Evolutionary conservation across 64 coral and sea anemone species (phyloP), one percentile per base, ranked within the genome.

Genomic region (Dendronephthya gigantea): DNA sequence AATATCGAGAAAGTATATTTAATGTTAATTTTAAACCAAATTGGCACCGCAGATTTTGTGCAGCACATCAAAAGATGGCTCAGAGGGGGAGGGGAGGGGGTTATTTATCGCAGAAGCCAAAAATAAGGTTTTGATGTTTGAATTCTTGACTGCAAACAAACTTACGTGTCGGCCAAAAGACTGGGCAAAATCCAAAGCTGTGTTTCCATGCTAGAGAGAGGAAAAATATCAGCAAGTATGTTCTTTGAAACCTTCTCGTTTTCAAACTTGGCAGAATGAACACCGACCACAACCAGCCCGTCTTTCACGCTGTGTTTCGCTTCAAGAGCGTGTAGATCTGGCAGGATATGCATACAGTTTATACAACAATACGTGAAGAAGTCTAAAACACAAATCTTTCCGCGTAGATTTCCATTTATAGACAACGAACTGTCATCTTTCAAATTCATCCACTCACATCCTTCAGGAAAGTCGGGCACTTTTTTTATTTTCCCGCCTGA

Each of bases 361-460:
- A 98, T 98, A 39, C 95, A 98, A 28, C 95, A 98, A 39, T 98
- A 98, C 0, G 95, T 98, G 39, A 98, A 98, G 48, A 98, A 98
- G 87, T 98, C 95, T 79, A 98, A 88, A 38, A 98, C 92, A 43
- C 92, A 93, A 22, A 98, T 69, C 49, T 98, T 98, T 33, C 95
- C 95, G 4, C 72, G 79, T 28, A 98, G 87, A 48, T 92, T 85
- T 17, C 52, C 27, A 50, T 39, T 50, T 15, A 98, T 93, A 1
- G 85, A 88, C 35, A 98, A 84, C 1, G 90, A 58, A 35, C 59
- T 50, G 4, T 62, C 17, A 22, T 62, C 28, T 35, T 86, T 85
- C 35, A 92, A 93, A 82, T 98, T 98, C 7, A 98, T 36, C 95
- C 95, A 98, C 68, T 98, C 90, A 17, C 88, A 49, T 27, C 91